Evolutionary conservation across 2,797 vertebrate species (phyloP).

Genomic region (Pipistrellus nathusii): DNA sequence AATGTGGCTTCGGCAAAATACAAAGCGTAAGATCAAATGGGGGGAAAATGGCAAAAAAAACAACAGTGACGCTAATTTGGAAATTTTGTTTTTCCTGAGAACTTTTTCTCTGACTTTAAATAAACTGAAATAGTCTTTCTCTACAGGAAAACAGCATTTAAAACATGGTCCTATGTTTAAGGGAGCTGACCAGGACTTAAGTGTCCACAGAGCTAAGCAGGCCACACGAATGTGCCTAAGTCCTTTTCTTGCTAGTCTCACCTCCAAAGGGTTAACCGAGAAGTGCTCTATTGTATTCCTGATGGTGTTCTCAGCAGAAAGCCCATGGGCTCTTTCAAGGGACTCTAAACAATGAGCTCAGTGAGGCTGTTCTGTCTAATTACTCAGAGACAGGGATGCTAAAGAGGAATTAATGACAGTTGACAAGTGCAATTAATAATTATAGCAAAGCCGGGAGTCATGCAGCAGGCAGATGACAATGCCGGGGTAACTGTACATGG

Average conservation of each 20-base stretch:
- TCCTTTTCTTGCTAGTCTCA: not conserved
- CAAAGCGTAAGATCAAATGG: not conserved
- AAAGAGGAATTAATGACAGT: conserved; percentile 93
- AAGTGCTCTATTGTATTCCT: conserved; percentile 85
- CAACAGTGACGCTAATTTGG: not conserved
- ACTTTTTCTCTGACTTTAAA: conserved; percentile 30
- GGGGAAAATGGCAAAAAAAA: not conserved
- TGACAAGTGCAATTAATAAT: conserved; percentile 96
- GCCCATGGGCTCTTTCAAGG: conserved; percentile 86
- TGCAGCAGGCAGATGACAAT: conserved; percentile 90
- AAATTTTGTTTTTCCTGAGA: conserved; percentile 31
- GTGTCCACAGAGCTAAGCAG: not conserved
- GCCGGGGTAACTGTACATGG: conserved; percentile 89
- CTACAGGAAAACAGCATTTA: not conserved
- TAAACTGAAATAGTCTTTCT: not conserved
- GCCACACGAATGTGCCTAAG: not conserved
- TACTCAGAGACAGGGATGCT: conserved; percentile 91
- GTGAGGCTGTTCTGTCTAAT: conserved; percentile 90
- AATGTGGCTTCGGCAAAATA: not conserved
- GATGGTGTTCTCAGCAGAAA: conserved; percentile 82
- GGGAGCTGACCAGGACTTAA: not conserved
- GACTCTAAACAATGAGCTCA: conserved; percentile 89
- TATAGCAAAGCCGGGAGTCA: conserved; percentile 91
- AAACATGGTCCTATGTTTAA: not conserved
- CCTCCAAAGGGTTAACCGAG: conserved; percentile 83